Percentiles rank a stretch among this genome's conserved stretches.
Evolutionary conservation across 2,113 vertebrate species (phyloP).

Genomic region (Pelobates fuscus): DNA sequence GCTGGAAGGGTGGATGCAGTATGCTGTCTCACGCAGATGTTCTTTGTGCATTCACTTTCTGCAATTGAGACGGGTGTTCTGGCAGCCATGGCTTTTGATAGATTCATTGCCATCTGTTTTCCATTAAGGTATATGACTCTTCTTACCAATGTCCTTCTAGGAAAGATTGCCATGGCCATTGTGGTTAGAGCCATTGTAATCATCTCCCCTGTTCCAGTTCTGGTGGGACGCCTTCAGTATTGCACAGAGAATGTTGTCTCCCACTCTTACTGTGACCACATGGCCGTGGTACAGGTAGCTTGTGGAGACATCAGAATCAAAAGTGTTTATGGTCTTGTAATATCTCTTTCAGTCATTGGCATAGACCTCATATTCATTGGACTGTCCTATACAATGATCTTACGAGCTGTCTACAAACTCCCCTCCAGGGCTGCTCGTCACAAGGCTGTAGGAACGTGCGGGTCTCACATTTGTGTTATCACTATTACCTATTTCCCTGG

Average conservation of each 20-base stretch:
- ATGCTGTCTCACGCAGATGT: conserved; percentile 41
- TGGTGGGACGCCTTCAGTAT: conserved; percentile 6
- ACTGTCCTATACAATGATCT: conserved; percentile 12
- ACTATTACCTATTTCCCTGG: background rate
- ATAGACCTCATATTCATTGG: conserved; percentile 15
- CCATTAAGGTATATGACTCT: conserved; percentile 23
- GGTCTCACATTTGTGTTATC: conserved; percentile 31
- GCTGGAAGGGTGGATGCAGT: background rate
- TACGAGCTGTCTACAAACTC: background rate
- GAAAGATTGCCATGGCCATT: background rate
- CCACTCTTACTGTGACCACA: conserved; percentile 39
- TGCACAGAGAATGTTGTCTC: conserved; percentile 5
- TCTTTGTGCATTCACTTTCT: conserved; percentile 33
- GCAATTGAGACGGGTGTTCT: conserved; percentile 32
- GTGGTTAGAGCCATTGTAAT: background rate
- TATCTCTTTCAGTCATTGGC: background rate
- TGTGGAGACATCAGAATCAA: conserved; percentile 9
- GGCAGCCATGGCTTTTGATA: conserved; percentile 26
- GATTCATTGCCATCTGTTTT: conserved; percentile 27
- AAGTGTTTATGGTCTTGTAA: background rate
- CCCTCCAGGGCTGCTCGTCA: background rate
- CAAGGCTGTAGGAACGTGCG: conserved; percentile 33
- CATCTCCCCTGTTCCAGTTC: background rate
- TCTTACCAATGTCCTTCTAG: background rate
- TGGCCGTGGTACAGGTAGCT: conserved; percentile 17